These are phyloP conservation scores for Pygoscelis adeliae DNA, from an alignment of 2,113 vertebrate genomes.

Conservation along the genomic window DNA sequence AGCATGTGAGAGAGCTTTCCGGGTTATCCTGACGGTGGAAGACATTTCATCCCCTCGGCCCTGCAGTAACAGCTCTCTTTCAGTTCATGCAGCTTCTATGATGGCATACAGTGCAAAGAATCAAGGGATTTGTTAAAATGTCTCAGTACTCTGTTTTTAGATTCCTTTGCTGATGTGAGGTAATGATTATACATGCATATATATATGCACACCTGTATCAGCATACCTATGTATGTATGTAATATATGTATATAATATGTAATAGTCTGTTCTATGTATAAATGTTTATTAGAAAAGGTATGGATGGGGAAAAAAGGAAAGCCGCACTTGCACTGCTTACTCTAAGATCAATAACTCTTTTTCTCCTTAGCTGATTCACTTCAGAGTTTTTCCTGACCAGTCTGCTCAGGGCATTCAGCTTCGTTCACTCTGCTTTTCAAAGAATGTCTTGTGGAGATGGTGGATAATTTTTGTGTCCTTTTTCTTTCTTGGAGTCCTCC, in stretches of 20 bases:
- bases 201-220: background rate
- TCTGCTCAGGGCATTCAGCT: background rate
- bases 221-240: background rate
- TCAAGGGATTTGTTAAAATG: background rate
- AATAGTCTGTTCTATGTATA: background rate
- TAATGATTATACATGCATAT: background rate
- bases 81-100: background rate
- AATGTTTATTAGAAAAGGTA: background rate
- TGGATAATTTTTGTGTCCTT: background rate
- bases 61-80: background rate
- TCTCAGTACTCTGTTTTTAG: background rate
- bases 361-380: background rate
- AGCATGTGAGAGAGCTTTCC: background rate
- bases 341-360: background rate
- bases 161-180: background rate
- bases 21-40: background rate
- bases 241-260: background rate
- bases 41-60: background rate
- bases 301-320: background rate
- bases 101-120: background rate
- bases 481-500: background rate
- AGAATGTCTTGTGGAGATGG: background rate
- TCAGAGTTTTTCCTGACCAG: background rate
- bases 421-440: background rate
- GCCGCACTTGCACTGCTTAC: background rate